Percentiles rank a stretch among this genome's conserved stretches.
These are phyloP conservation scores for Eristalis intricaria DNA, from an alignment of 2,888 invertebrate genomes.

Conservation along the genomic window DNA sequence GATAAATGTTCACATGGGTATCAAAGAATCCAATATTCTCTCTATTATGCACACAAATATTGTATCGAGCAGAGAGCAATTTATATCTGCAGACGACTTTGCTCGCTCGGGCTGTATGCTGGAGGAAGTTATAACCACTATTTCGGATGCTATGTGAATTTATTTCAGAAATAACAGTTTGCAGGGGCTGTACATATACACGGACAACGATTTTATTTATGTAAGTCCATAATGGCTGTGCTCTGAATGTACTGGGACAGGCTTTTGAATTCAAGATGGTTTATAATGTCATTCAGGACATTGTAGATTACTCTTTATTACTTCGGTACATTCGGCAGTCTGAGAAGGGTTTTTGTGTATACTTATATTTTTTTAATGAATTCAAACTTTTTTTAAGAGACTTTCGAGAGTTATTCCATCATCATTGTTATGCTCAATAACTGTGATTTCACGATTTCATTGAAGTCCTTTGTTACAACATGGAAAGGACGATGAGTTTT, in stretches of 20 bases:
- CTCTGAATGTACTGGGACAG: not conserved
- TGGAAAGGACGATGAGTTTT: not conserved
- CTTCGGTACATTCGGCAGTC: not conserved
- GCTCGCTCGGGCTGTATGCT: not conserved
- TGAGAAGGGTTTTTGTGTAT: not conserved
- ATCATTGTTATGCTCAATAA: not conserved
- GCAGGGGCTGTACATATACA: not conserved
- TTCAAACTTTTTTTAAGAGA: not conserved
- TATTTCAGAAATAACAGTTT: not conserved
- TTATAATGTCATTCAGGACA: not conserved
- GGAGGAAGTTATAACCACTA: not conserved
- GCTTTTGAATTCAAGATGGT: not conserved
- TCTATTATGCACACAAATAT: conserved; percentile 1
- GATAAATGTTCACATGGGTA: not conserved
- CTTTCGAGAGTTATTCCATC: not conserved
- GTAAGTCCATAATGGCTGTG: not conserved
- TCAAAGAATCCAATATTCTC: not conserved
- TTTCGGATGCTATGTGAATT: not conserved
- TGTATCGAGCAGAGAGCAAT: not conserved
- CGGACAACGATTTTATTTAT: not conserved
- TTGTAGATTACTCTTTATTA: not conserved
- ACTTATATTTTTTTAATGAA: not conserved
- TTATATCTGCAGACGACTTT: not conserved
- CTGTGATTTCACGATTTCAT: too few relatives aligned
- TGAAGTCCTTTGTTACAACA: not conserved